phyloP scores from a whole-genome alignment of 2,113 vertebrate genomes.

The Heterocephalus glaber region DNA sequence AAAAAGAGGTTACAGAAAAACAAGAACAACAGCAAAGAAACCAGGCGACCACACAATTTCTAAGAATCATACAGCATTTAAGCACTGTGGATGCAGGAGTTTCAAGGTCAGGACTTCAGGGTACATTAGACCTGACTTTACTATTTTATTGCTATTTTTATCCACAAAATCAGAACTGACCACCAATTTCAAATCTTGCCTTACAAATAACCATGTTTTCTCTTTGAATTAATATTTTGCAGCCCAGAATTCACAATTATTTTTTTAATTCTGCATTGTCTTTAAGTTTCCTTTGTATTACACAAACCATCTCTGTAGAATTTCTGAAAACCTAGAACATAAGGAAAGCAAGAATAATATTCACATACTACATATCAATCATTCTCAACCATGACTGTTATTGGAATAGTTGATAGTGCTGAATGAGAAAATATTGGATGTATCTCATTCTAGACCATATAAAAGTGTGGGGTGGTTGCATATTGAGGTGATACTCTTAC shows the following conservation, averaged over 20 bases:
- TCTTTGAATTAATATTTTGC: neutral
- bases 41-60: neutral
- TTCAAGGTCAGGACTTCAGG: neutral
- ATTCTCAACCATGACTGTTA: neutral
- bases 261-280: neutral
- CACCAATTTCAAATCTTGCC: slow-evolving; percentile 5
- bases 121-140: neutral
- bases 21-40: neutral
- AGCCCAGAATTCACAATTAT: neutral
- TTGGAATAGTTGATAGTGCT: neutral
- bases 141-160: neutral
- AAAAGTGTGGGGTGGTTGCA: neutral
- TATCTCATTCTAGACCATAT: neutral
- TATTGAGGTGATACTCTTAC: too few relatives aligned
- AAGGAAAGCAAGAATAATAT: neutral
- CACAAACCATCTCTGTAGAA: neutral
- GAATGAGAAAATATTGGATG: neutral
- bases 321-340: neutral
- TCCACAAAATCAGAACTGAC: neutral
- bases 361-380: neutral
- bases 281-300: neutral
- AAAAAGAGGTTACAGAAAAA: neutral
- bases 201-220: neutral
- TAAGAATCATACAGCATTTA: neutral
- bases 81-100: neutral